Conservation (phyloP, 2,113 vertebrate species). For the Phylloscopus trochiloides region DNA sequence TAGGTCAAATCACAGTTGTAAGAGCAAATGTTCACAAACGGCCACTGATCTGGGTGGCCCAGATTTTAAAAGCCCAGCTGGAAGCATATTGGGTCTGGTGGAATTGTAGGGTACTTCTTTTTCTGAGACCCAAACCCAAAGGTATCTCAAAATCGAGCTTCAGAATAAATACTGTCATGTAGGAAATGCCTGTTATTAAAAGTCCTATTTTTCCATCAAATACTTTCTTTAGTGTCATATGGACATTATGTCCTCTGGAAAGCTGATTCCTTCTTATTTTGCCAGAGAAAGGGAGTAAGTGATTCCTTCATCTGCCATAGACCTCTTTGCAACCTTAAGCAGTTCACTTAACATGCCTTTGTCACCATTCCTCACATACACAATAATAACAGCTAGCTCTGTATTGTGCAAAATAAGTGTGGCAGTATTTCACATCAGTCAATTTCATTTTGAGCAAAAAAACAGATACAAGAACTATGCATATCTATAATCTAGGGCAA, state of each 20-base stretch:
- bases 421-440: constrained; percentile 24
- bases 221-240: background rate
- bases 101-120: background rate
- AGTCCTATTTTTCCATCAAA: background rate
- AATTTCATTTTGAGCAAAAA: constrained; percentile 32
- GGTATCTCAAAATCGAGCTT: background rate
- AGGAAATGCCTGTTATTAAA: background rate
- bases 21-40: constrained; percentile 59
- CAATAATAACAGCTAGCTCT: background rate
- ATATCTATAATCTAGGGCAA: constrained; percentile 70
- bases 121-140: background rate
- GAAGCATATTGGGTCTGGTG: constrained; percentile 9
- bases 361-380: background rate
- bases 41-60: constrained; percentile 33
- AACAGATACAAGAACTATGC: constrained; percentile 55
- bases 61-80: constrained; percentile 38
- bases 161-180: background rate
- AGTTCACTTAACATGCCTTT: background rate
- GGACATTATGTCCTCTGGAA: background rate
- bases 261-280: background rate
- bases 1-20: constrained; percentile 63
- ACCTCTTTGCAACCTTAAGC: background rate
- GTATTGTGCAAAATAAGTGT: constrained; percentile 7
- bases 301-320: background rate
- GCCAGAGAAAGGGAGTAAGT: background rate